These are phyloP conservation scores for Saccostrea echinata DNA, from an alignment of 1,140 invertebrate species.

Conservation along the genomic window DNA sequence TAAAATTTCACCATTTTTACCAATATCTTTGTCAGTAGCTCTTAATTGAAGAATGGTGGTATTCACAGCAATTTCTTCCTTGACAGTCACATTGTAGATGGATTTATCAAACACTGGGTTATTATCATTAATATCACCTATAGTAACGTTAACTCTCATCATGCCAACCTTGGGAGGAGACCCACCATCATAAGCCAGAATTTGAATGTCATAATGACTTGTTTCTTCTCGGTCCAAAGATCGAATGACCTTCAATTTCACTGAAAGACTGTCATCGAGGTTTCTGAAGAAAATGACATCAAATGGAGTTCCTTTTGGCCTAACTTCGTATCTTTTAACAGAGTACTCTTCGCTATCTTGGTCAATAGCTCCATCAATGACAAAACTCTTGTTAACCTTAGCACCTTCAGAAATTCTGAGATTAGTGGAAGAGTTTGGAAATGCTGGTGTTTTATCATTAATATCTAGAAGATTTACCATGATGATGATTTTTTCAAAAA, in stretches of 20 bases:
- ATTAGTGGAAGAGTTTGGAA: conserved; percentile 83
- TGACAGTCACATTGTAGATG: conserved; percentile 61
- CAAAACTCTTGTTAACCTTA: conserved; percentile 50
- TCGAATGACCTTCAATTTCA: conserved; percentile 83
- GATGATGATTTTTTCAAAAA: conserved; percentile 77
- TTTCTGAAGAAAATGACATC: conserved; percentile 85
- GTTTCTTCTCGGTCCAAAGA: conserved; percentile 91
- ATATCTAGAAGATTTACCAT: conserved; percentile 95
- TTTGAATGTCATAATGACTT: conserved; percentile 90
- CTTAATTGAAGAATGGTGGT: conserved; percentile 59
- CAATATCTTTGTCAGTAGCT: conserved; percentile 69
- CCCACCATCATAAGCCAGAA: conserved; percentile 90
- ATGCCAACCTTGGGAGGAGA: conserved; percentile 87
- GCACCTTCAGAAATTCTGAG: conserved; percentile 64
- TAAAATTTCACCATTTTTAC: conserved; percentile 68
- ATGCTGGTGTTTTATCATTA: conserved; percentile 87
- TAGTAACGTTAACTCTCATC: conserved; percentile 81
- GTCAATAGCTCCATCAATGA: conserved; percentile 83
- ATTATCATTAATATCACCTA: conserved; percentile 72
- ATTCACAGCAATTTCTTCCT: conserved; percentile 59
- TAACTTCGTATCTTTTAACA: conserved; percentile 80
- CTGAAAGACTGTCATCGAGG: conserved; percentile 84
- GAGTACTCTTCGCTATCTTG: conserved; percentile 90
- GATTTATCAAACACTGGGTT: conserved; percentile 87
- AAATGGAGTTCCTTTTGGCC: conserved; percentile 86